These are phyloP conservation scores for Ommatoiulus sabulosus DNA, from an alignment of 2,888 invertebrate genomes.

Conservation along the genomic window DNA sequence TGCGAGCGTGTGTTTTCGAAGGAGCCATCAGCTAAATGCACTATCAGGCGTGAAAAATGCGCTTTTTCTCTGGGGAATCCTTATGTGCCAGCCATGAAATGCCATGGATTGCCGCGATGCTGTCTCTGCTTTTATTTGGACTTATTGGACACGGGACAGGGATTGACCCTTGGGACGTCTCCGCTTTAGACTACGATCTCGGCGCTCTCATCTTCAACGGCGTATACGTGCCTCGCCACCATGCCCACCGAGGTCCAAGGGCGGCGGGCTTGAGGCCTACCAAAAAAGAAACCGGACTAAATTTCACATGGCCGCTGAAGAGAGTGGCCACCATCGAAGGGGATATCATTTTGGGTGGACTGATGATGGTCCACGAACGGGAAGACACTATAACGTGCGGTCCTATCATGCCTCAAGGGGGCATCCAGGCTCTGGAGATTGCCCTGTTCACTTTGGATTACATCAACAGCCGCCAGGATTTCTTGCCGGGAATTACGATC, in stretches of 20 bases:
- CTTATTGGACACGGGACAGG: constrained; percentile 45
- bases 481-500: constrained; percentile 82
- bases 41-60: constrained; percentile 48
- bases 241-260: not conserved
- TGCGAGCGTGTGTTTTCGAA: not conserved
- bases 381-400: constrained; percentile 90
- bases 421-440: constrained; percentile 82
- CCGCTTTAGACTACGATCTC: constrained; percentile 52
- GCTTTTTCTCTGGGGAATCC: constrained; percentile 46
- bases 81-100: constrained; percentile 26
- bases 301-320: constrained; percentile 80
- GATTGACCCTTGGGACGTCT: constrained; percentile 18
- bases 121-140: constrained; percentile 32
- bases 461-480: constrained; percentile 76
- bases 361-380: constrained; percentile 96
- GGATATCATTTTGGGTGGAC: constrained; percentile 86
- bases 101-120: constrained; percentile 25
- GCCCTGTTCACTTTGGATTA: constrained; percentile 92
- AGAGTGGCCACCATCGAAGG: constrained; percentile 89
- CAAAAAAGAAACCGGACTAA: constrained; percentile 55
- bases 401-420: constrained; percentile 92
- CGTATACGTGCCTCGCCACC: constrained; percentile 41
- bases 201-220: constrained; percentile 53
- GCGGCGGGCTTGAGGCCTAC: not conserved
- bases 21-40: constrained; percentile 44